Base-by-base conservation (phyloP, 2,888 invertebrate species). In the Tetragnatha montana region DNA sequence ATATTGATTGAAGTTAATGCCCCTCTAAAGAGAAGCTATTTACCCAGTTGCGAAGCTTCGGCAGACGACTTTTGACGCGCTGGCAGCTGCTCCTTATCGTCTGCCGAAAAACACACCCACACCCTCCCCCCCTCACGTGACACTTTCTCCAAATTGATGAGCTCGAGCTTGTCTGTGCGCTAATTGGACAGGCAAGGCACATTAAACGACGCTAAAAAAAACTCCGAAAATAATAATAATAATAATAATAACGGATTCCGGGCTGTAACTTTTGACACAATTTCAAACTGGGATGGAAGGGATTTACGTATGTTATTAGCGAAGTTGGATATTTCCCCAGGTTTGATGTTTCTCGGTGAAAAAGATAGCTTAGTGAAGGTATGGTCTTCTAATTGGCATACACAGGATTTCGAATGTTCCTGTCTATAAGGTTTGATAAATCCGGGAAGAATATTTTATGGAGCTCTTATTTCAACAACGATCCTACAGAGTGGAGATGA, bases 271-370 rank as follows among this genome's bases (percentile, higher is more conserved):
- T 35, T 68, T 81, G 81, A 81, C 81, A 73, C 17, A 14, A 19
- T 76, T 71, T 71, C 47, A 73, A 22, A 81, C 71, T 50, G 70
- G 50, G 71, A 71, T 81, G 60, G 60, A 51, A 68, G n/a, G 79
- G 81, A 81, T 81, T 81, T 73, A 81, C 21, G 35, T 47, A 12
- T 73, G 49, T 81, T 81, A 73, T 73, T 81, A 81, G 73, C 12
- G 47, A 6, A 17, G 49, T 8, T 12, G 47, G 69, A n/a, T 22
- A 8, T 70, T 70, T 70, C 19, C 22, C 8, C 35, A 47, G 3
- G 10, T 12, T 49, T 8, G 6, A 68, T 17, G 60, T 60, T n/a
- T 7, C 35, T 8, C 35, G 60, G 60, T 12, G 22, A 74, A 74
- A 35, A 22, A 14, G 22, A 74, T 35, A 8, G 74, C 22, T 21